phyloP scores from a whole-genome alignment of 2,888 invertebrate species.

The Glaucopsyche alexis region DNA sequence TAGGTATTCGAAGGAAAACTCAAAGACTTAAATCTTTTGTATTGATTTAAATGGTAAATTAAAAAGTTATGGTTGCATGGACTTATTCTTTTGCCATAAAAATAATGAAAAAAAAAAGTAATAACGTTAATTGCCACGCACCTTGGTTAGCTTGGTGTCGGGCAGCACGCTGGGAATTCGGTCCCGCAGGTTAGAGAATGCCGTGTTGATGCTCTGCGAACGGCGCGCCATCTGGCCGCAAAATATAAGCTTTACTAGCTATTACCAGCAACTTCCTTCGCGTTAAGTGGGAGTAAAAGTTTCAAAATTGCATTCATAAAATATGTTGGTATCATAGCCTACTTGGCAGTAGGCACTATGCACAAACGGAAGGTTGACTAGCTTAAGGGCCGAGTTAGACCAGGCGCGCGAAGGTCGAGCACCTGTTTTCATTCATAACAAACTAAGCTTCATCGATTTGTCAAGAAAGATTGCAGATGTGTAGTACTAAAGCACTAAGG shows the following conservation, averaged over 20 bases:
- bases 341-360: too few species aligned
- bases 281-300: too few species aligned
- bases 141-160: constrained; percentile 97
- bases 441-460: too few species aligned
- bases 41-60: background rate
- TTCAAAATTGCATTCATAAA: too few species aligned
- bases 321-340: too few species aligned
- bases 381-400: too few species aligned
- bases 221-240: constrained; percentile 79
- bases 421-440: too few species aligned
- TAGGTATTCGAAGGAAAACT: background rate
- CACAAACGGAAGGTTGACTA: too few species aligned
- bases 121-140: constrained; percentile 58
- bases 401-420: too few species aligned
- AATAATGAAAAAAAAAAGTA: constrained; percentile 18
- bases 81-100: background rate
- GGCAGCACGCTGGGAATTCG: constrained; percentile 97
- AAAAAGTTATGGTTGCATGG: background rate
- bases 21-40: background rate
- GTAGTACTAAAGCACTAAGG: too few species aligned
- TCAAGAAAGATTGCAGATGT: too few species aligned
- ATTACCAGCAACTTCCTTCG: background rate
- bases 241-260: constrained; percentile 12
- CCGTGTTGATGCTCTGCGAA: constrained; percentile 96
- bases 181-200: constrained; percentile 93